Conservation (phyloP, 2,113 vertebrate species). For the Antechinus flavipes region DNA sequence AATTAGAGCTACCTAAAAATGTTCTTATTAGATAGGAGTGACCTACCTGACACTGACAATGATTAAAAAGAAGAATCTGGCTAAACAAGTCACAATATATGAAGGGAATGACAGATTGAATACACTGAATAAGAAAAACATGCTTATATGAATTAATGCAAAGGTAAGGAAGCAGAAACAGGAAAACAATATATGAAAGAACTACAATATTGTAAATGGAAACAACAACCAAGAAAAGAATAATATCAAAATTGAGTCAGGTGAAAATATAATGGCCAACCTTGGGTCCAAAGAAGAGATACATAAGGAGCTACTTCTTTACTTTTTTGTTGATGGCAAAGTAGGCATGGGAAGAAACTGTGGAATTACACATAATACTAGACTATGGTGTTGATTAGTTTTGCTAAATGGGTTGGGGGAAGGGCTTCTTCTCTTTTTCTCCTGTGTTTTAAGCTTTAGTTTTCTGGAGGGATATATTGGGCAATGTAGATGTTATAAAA, state of each 20-base stretch:
- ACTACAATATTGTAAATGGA: background rate
- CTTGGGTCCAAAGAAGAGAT: background rate
- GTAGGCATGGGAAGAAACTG: background rate
- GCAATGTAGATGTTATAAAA: background rate
- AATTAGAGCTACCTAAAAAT: background rate
- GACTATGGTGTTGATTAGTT: background rate
- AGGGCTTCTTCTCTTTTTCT: background rate
- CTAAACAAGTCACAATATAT: background rate
- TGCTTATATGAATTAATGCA: background rate
- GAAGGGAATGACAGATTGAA: background rate
- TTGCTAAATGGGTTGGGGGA: background rate
- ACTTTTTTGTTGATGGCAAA: background rate
- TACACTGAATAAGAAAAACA: background rate
- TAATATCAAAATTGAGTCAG: background rate
- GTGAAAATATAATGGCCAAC: background rate
- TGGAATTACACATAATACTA: background rate
- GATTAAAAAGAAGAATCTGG: background rate
- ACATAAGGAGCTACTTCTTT: background rate
- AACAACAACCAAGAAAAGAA: background rate
- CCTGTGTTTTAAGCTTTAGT: background rate
- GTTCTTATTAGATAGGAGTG: background rate
- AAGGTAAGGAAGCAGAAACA: background rate
- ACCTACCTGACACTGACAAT: background rate
- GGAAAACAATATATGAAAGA: background rate
- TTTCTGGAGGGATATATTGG: background rate